phyloP scores from a whole-genome alignment of 2,797 vertebrate species.

The Austrolebias charrua region DNA sequence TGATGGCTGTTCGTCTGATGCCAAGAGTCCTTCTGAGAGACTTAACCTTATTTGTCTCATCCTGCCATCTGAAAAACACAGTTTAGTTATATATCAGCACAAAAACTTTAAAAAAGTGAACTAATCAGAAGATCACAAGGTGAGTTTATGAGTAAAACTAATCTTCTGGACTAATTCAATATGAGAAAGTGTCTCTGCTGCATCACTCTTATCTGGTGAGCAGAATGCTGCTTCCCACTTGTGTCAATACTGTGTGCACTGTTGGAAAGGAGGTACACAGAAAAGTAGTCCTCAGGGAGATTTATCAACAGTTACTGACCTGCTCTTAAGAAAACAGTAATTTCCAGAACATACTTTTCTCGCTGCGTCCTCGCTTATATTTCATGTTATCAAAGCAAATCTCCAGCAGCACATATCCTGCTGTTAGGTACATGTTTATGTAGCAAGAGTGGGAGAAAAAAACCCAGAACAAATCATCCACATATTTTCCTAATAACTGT shows the following conservation, averaged over 20 bases:
- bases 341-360: neutral
- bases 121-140: neutral
- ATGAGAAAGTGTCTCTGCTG: neutral
- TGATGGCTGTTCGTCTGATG: slow-evolving; percentile 75
- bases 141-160: neutral
- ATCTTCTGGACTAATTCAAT: neutral
- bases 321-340: neutral
- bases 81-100: neutral
- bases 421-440: neutral
- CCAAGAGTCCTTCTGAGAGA: slow-evolving; percentile 69
- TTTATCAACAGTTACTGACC: neutral
- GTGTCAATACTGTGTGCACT: neutral
- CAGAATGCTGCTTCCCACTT: neutral
- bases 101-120: neutral
- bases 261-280: neutral
- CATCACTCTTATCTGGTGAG: neutral
- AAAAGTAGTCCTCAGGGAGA: neutral
- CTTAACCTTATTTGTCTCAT: slow-evolving; percentile 73
- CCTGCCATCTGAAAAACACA: slow-evolving; percentile 78
- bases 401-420: neutral
- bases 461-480: neutral
- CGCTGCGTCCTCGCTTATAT: neutral
- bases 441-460: neutral
- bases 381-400: neutral
- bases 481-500: neutral